Percentiles rank a stretch among this genome's conserved stretches.
phyloP scores from a whole-genome alignment of 2,888 invertebrate species.

The Philaethria dido region DNA sequence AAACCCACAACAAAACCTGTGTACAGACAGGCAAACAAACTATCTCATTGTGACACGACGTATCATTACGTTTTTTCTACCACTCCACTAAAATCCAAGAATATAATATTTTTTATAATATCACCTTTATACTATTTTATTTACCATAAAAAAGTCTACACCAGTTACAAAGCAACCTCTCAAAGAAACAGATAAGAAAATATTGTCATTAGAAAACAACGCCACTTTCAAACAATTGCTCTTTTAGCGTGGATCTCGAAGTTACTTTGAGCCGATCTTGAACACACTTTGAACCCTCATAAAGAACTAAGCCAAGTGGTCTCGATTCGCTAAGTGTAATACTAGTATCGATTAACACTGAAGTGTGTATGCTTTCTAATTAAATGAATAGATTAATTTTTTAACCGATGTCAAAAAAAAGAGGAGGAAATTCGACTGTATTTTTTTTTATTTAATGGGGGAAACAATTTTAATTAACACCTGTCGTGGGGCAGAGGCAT shows the following conservation, averaged over 20 bases:
- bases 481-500: no score
- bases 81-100: no score
- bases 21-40: no score
- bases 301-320: slow-evolving; percentile 22
- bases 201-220: slow-evolving; percentile 17
- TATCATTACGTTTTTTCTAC: no score
- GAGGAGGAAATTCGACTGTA: no score
- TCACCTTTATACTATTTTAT: background rate
- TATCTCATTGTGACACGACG: no score
- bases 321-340: slow-evolving; percentile 11
- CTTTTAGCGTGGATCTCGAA: slow-evolving; percentile 12
- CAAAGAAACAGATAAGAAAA: slow-evolving; percentile 19
- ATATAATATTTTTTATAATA: no score
- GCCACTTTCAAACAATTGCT: slow-evolving; percentile 13
- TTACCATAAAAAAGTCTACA: background rate
- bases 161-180: background rate
- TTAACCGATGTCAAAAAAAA: no score
- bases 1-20: no score
- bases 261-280: slow-evolving; percentile 5
- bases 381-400: no score
- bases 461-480: no score
- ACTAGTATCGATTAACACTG: background rate
- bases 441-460: no score
- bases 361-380: background rate
- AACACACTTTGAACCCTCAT: slow-evolving; percentile 11